Conservation (phyloP, 1,140 invertebrate genomes). For the Drosophila orosa region DNA sequence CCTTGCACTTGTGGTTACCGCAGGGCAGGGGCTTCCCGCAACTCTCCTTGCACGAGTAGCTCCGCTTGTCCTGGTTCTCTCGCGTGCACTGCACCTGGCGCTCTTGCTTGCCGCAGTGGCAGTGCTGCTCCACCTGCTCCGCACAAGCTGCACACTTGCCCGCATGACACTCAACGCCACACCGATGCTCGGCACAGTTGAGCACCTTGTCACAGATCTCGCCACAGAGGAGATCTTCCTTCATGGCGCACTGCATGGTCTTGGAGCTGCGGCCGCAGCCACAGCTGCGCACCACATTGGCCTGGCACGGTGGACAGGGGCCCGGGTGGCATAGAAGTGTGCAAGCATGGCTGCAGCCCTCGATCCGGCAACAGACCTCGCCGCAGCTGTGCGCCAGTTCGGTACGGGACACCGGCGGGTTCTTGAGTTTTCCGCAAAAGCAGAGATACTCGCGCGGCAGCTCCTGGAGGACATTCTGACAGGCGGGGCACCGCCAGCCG, state of each 20-base stretch:
- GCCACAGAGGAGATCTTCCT: conserved; percentile 89
- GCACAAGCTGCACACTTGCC: conserved; percentile 90
- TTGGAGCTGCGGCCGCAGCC: conserved; percentile 90
- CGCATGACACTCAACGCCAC: conserved; percentile 90
- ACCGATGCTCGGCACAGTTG: conserved; percentile 90
- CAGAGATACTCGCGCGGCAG: conserved; percentile 91
- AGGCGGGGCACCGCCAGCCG: conserved; percentile 96
- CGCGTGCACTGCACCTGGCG: conserved; percentile 86
- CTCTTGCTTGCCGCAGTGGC: conserved; percentile 75
- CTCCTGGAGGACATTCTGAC: conserved; percentile 89
- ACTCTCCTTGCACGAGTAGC: conserved; percentile 88
- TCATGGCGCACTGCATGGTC: conserved; percentile 89
- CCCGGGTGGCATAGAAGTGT: conserved; percentile 96
- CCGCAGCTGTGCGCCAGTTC: conserved; percentile 95
- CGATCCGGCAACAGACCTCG: conserved; percentile 90
- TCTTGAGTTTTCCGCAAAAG: conserved; percentile 92
- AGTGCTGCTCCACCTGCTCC: conserved; percentile 86
- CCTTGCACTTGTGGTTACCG: conserved; percentile 90
- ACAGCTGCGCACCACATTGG: conserved; percentile 87
- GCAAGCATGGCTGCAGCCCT: conserved; percentile 93
- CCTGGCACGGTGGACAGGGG: conserved; percentile 92
- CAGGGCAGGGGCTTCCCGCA: conserved; percentile 90
- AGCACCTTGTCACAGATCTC: conserved; percentile 89
- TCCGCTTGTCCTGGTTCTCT: conserved; percentile 79
- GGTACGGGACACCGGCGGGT: conserved; percentile 90